Evolutionary conservation across 2,888 invertebrate species (phyloP).

Genomic region (Gastrophysa polygoni): DNA sequence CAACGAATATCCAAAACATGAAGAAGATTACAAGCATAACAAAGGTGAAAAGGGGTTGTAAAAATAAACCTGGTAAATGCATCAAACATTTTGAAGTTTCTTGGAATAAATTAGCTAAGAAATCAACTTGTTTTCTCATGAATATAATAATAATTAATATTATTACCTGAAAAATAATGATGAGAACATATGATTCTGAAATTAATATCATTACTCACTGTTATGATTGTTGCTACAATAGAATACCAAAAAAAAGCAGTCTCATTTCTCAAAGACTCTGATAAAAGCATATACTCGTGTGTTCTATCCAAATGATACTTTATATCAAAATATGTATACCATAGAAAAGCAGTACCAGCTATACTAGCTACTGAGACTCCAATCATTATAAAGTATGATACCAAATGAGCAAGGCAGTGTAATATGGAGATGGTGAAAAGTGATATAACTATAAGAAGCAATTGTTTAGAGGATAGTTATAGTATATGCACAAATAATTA

Average conservation of each 20-base stretch:
- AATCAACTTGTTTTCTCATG: slow-evolving; percentile 80
- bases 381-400: slow-evolving; percentile 88
- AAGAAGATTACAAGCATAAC: slow-evolving; percentile 78
- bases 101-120: slow-evolving; percentile 83
- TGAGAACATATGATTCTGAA: neutral
- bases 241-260: slow-evolving; percentile 84
- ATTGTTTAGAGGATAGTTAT: neutral
- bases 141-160: slow-evolving; percentile 75
- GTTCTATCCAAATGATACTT: slow-evolving; percentile 67
- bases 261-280: slow-evolving; percentile 85
- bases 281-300: slow-evolving; percentile 61
- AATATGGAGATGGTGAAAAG: slow-evolving; percentile 82
- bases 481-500: slow-evolving; percentile 53
- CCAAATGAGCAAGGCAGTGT: slow-evolving; percentile 80
- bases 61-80: slow-evolving; percentile 81
- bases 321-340: slow-evolving; percentile 88
- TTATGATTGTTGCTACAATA: slow-evolving; percentile 84
- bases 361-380: slow-evolving; percentile 77
- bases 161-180: slow-evolving; percentile 64
- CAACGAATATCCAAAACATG: slow-evolving; percentile 84
- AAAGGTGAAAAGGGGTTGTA: slow-evolving; percentile 86
- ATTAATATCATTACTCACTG: slow-evolving; percentile 65
- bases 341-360: slow-evolving; percentile 78
- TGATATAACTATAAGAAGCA: slow-evolving; percentile 73
- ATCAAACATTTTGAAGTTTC: slow-evolving; percentile 89